Evolutionary conservation across 2,797 vertebrate genomes (phyloP).

Genomic region (Pempheris klunzingeri): DNA sequence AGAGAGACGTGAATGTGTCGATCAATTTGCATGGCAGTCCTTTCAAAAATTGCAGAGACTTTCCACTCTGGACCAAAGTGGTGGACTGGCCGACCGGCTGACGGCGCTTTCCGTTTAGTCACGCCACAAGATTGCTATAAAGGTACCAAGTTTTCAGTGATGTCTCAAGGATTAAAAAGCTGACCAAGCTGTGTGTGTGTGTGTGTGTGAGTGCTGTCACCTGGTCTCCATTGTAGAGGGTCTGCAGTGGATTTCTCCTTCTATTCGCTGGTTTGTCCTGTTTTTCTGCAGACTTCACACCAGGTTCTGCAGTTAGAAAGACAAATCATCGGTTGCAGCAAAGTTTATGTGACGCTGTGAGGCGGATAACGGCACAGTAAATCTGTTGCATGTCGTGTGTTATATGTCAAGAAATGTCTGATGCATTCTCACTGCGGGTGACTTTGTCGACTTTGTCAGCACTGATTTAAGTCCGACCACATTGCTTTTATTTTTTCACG

Average conservation of each 20-base stretch:
- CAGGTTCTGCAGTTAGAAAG: slow-evolving; percentile 73
- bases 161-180: too few species aligned
- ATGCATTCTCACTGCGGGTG: background rate
- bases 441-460: slow-evolving; percentile 21
- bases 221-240: slow-evolving; percentile 90
- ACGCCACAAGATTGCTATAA: too few species aligned
- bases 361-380: background rate
- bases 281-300: slow-evolving; percentile 57
- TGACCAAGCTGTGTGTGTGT: slow-evolving; percentile 7
- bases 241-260: slow-evolving; percentile 89
- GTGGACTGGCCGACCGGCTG: background rate
- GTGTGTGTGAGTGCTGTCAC: slow-evolving; percentile 76
- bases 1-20: background rate
- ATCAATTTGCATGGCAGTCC: background rate
- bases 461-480: slow-evolving; percentile 14
- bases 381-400: background rate
- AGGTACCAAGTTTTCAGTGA: background rate
- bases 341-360: background rate
- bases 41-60: background rate
- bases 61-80: too few species aligned
- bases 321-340: too few species aligned
- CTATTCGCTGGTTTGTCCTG: slow-evolving; percentile 80
- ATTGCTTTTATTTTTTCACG: slow-evolving; percentile 11
- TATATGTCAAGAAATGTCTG: slow-evolving; percentile 5
- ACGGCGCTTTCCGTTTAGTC: too few species aligned